Conservation (phyloP, 2,113 vertebrate genomes). For the Chaetops frenatus region DNA sequence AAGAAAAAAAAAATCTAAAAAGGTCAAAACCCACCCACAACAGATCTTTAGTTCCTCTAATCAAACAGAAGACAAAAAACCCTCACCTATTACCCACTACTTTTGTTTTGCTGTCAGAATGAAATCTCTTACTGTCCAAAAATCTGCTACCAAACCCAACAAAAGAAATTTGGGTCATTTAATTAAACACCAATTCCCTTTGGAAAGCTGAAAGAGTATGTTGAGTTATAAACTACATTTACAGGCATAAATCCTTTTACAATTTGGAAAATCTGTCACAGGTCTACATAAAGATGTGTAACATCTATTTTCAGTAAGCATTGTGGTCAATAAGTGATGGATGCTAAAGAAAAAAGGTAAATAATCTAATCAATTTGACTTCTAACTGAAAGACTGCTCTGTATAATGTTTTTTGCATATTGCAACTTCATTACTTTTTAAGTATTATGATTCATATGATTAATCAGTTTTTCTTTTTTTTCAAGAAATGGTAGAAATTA, state of each 20-base stretch:
- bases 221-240: not conserved
- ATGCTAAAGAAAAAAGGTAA: not conserved
- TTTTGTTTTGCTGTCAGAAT: not conserved
- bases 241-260: not conserved
- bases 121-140: not conserved
- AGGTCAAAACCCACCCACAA: not conserved
- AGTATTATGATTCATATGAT: conserved; percentile 29
- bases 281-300: not conserved
- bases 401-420: not conserved
- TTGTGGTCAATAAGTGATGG: not conserved
- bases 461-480: conserved; percentile 20
- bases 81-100: not conserved
- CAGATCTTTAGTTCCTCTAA: not conserved
- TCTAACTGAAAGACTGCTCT: not conserved
- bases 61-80: not conserved
- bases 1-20: too few species aligned
- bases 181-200: not conserved
- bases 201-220: not conserved
- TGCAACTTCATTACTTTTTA: conserved; percentile 12
- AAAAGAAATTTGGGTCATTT: not conserved
- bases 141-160: not conserved
- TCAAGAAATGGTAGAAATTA: conserved; percentile 47
- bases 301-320: not conserved
- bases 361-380: not conserved
- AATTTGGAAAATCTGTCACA: not conserved